A percentile compares a stretch with the other conserved stretches of the same genome.
These are phyloP conservation scores for Paradoxurus hermaphroditus DNA, from an alignment of 2,113 vertebrate genomes.

Conservation along the genomic window DNA sequence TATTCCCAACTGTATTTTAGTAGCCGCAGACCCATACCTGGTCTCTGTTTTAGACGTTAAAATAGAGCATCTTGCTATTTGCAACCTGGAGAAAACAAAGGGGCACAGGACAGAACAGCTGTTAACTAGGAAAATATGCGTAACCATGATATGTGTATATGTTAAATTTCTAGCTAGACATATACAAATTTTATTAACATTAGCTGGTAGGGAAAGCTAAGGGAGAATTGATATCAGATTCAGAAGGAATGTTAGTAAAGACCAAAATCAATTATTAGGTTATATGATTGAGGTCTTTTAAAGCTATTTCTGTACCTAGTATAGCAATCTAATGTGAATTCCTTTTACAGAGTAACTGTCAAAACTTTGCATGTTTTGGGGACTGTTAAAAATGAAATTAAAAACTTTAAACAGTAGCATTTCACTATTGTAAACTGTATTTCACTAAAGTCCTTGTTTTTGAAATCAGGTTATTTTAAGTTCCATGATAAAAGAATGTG, in stretches of 20 bases:
- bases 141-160: background rate
- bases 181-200: background rate
- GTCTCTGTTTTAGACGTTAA: background rate
- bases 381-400: constrained; percentile 12
- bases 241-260: background rate
- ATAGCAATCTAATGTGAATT: background rate
- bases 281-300: background rate
- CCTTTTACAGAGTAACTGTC: background rate
- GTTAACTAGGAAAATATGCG: background rate
- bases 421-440: constrained; percentile 3
- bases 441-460: constrained; percentile 54
- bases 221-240: background rate
- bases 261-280: background rate
- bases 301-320: background rate
- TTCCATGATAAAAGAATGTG: constrained; percentile 99
- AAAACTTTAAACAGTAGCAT: background rate
- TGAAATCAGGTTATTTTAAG: constrained; percentile 94
- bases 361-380: background rate
- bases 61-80: background rate
- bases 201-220: background rate
- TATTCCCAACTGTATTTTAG: background rate
- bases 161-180: background rate
- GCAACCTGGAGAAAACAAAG: background rate
- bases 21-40: background rate
- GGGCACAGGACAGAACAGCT: background rate